phyloP scores from a whole-genome alignment of 1,140 invertebrate genomes.

The Plectrocnemia conspersa region DNA sequence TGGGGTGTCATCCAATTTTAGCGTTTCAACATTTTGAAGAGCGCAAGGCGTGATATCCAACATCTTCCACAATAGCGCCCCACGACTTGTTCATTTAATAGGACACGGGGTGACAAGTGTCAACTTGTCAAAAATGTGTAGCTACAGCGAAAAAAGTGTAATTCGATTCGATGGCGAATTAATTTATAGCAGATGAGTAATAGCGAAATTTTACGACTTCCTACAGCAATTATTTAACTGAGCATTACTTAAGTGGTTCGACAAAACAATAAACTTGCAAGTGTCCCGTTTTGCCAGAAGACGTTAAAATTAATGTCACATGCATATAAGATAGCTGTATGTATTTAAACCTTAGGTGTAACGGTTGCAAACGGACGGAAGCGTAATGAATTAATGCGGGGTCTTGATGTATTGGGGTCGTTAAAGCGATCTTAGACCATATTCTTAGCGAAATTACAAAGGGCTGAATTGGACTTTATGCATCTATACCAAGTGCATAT shows the following conservation, averaged over 20 bases:
- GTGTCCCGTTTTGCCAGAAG: constrained; percentile 24
- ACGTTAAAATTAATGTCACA: constrained; percentile 34
- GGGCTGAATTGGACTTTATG: constrained; percentile 2
- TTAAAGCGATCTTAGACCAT: constrained; percentile 28
- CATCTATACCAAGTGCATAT: constrained; percentile 7
- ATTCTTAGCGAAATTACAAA: constrained; percentile 22
- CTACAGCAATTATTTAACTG: constrained; percentile 23
- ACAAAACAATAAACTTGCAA: constrained; percentile 33
- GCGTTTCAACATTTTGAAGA: constrained; percentile 35
- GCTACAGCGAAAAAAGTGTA: too few relatives aligned
- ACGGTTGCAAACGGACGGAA: constrained; percentile 4
- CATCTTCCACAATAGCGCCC: neutral
- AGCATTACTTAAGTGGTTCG: constrained; percentile 33
- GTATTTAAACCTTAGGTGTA: neutral
- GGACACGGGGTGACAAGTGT: constrained; percentile 14
- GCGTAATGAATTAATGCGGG: constrained; percentile 26
- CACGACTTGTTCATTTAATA: constrained; percentile 17
- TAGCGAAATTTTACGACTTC: constrained; percentile 17
- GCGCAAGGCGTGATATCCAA: constrained; percentile 31
- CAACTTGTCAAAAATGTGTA: constrained; percentile 1
- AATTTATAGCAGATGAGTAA: too few relatives aligned
- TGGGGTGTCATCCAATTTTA: constrained; percentile 33
- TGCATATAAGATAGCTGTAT: neutral
- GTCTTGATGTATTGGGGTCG: constrained; percentile 21
- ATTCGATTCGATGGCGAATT: constrained; percentile 14